Evolutionary conservation across 2,797 vertebrate genomes (phyloP).

Genomic region (Enteromius viviparus): DNA sequence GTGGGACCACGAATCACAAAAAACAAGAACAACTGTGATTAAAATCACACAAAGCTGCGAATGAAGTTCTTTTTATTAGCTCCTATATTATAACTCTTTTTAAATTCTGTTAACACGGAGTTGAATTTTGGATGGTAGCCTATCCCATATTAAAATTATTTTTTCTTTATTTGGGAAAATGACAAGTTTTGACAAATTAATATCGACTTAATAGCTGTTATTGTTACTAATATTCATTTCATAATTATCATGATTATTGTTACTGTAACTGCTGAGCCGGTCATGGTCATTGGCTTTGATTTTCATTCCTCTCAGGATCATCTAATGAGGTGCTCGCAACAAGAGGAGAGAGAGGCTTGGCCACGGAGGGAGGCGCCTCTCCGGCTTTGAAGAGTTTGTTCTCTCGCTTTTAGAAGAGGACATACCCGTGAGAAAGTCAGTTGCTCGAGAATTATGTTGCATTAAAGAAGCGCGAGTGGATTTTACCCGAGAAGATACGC

Average conservation of each 20-base stretch:
- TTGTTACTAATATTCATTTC: background rate
- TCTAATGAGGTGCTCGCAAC: constrained; percentile 21
- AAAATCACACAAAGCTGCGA: constrained; percentile 17
- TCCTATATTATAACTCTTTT: background rate
- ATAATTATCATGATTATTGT: constrained; percentile 27
- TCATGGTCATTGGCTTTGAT: constrained; percentile 11
- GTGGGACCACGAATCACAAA: background rate
- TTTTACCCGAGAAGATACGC: constrained; percentile 54
- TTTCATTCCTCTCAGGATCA: constrained; percentile 34
- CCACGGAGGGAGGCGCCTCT: constrained; percentile 60
- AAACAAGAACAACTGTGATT: background rate
- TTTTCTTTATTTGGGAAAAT: background rate
- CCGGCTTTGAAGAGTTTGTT: constrained; percentile 53
- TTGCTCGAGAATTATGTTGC: constrained; percentile 61
- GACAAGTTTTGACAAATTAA: background rate
- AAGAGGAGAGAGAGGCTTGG: constrained; percentile 50
- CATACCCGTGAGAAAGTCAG: constrained; percentile 61
- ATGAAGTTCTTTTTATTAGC: background rate
- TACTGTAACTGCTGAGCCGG: background rate
- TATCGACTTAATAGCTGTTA: background rate
- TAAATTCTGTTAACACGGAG: background rate
- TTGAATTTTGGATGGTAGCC: background rate
- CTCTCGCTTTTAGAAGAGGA: constrained; percentile 63
- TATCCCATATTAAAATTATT: too few relatives aligned
- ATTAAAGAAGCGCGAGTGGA: constrained; percentile 58